These are phyloP conservation scores for Setipinna tenuifilis DNA, from an alignment of 2,797 vertebrate species.

Conservation along the genomic window DNA sequence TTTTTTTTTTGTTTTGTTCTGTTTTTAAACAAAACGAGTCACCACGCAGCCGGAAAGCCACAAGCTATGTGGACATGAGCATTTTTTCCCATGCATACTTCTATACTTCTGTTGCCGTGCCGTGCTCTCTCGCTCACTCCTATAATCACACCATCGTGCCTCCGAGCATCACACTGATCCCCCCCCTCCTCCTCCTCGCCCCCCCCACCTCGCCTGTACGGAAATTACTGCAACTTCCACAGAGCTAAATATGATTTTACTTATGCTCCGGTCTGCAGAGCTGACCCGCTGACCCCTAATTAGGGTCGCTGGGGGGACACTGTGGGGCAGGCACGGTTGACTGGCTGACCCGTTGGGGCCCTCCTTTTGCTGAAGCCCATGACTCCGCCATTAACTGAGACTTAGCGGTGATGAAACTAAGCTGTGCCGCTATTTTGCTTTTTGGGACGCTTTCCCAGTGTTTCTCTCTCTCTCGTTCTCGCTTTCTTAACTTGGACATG, in stretches of 20 bases:
- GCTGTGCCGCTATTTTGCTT: neutral
- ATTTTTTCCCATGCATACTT: constrained; percentile 39
- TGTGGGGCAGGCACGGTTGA: constrained; percentile 4
- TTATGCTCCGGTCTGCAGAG: constrained; percentile 33
- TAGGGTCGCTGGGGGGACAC: constrained; percentile 10
- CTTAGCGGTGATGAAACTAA: neutral
- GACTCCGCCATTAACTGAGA: constrained; percentile 3
- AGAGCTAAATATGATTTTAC: constrained; percentile 48
- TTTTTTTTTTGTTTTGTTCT: no score
- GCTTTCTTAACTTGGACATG: neutral
- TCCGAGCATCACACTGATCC: constrained; percentile 40
- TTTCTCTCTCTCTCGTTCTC: neutral
- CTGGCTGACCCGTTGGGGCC: neutral
- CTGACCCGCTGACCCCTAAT: constrained; percentile 31
- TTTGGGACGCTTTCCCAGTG: neutral
- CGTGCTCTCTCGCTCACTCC: constrained; percentile 39
- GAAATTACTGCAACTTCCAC: constrained; percentile 50
- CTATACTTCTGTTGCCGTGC: constrained; percentile 14
- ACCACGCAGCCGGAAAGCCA: constrained; percentile 41
- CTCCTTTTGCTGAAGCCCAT: neutral
- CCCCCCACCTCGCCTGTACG: constrained; percentile 3
- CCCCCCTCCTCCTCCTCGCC: neutral
- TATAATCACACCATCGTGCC: constrained; percentile 48
- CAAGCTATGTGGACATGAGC: constrained; percentile 29
- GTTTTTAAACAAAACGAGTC: neutral